Evolutionary conservation across 2,113 vertebrate species (phyloP).

Genomic region (Columbina picui): DNA sequence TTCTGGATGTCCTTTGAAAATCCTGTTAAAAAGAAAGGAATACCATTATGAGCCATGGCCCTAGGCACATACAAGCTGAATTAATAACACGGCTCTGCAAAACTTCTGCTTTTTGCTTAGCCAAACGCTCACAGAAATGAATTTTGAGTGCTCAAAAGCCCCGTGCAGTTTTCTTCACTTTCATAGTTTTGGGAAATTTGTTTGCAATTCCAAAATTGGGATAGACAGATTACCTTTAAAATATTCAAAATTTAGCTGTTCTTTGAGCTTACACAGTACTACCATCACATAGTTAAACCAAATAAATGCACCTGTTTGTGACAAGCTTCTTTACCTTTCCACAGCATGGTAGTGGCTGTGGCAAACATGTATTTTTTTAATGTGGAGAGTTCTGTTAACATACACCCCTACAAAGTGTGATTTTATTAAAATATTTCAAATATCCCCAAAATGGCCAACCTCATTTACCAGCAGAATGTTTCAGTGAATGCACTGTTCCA

Average conservation of each 20-base stretch:
- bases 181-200: slow-evolving; percentile 10
- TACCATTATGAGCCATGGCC: slow-evolving; percentile 71
- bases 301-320: not conserved
- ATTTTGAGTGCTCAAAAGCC: slow-evolving; percentile 29
- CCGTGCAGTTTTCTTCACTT: not conserved
- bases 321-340: not conserved
- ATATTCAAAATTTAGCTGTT: not conserved
- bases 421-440: slow-evolving; percentile 22
- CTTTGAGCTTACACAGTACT: not conserved
- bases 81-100: slow-evolving; percentile 65
- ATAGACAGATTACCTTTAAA: slow-evolving; percentile 8
- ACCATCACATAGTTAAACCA: not conserved
- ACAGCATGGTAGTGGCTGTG: not conserved
- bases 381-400: not conserved
- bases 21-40: slow-evolving; percentile 69
- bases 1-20: slow-evolving; percentile 72
- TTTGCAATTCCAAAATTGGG: not conserved
- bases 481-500: not conserved
- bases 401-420: not conserved
- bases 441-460: not conserved
- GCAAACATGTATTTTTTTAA: not conserved
- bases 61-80: slow-evolving; percentile 61
- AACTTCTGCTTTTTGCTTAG: slow-evolving; percentile 61
- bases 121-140: slow-evolving; percentile 41
- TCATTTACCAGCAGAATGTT: slow-evolving; percentile 23